Evolutionary conservation across 2,888 invertebrate genomes (phyloP).

Genomic region (Cheilosia vernalis): DNA sequence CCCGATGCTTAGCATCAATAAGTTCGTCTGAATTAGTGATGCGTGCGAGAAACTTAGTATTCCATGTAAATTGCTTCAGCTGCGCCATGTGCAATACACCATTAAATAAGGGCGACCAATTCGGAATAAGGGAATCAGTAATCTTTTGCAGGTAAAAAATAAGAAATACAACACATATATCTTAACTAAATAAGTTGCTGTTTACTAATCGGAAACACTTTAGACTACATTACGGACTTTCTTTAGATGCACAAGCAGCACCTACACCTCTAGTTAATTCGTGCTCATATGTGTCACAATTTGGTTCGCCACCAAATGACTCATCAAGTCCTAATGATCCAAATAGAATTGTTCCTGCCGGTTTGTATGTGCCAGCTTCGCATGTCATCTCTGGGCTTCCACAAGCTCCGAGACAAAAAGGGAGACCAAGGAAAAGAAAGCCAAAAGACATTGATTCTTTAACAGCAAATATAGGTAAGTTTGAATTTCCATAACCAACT

Average conservation of each 20-base stretch:
- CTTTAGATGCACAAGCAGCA: conserved; percentile 81
- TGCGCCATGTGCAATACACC: conserved; percentile 94
- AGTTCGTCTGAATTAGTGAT: conserved; percentile 96
- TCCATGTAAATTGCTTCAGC: conserved; percentile 97
- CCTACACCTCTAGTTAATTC: conserved; percentile 82
- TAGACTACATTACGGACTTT: conserved; percentile 83
- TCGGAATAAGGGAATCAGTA: conserved; percentile 94
- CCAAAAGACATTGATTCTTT: conserved; percentile 94
- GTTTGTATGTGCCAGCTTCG: conserved; percentile 85
- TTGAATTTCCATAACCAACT: background rate
- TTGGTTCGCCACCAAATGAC: conserved; percentile 83
- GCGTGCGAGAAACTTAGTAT: conserved; percentile 95
- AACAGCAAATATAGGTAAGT: conserved; percentile 93
- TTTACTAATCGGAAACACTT: conserved; percentile 12
- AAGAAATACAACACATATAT: conserved; percentile 2
- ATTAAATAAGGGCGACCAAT: conserved; percentile 96
- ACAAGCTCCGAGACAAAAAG: conserved; percentile 92
- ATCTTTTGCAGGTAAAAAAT: conserved; percentile 91
- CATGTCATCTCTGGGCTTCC: conserved; percentile 86
- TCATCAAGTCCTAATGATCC: conserved; percentile 83
- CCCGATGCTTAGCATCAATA: conserved; percentile 94
- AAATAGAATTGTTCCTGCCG: conserved; percentile 83
- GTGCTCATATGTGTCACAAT: conserved; percentile 85
- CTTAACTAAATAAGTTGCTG: background rate
- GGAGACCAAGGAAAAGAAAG: conserved; percentile 95